Evolutionary conservation across 1,140 invertebrate species (phyloP), one percentile per base, ranked within the genome.

Genomic region (Sarcophaga bullata): DNA sequence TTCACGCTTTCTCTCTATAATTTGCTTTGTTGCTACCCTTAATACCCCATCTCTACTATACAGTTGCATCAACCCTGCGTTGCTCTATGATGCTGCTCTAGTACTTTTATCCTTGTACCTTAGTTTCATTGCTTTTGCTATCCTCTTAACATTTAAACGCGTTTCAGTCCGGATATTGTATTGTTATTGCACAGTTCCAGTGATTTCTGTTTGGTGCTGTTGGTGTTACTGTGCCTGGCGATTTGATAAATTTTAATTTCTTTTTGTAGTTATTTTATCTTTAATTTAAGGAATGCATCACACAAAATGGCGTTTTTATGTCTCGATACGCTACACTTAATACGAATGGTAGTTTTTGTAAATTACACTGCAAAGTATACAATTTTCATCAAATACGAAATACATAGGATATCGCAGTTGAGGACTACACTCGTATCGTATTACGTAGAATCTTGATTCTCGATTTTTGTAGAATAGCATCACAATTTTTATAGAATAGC

Each of bases 201-300:
- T 19, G 6, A 47, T 50, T 72, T 62, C 5, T n/a, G 19, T 54
- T 73, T 76, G 25, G 37, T 54, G 80, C 52, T 25, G 68, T 50
- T 52, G 50, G 0, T 68, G n/a, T 62, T n/a, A 8, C 52, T 62
- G 76, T 62, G 49, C 10, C 52, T 62, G 76, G 81, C 50, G 52
- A 78, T 82, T 82, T 82, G 81, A 82, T 82, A 82, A 78, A 82
- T 82, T 82, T 78, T 37, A 82, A 50, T 82, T 54, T 68, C 25
- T 37, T 37, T 37, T 47, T 68, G 62, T 68, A 37, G 81, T 73
- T 68, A 76, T 82, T 82, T 82, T 82, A 73, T 58, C 81, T 82
- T 82, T 82, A 82, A 82, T 82, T 82, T 82, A 46, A 76, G 81
- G 73, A 78, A 82, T 82, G 81, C 73, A 82, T 54, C 54, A 82